Percentiles rank a stretch among this genome's conserved stretches.
Conservation (phyloP, 2,113 vertebrate genomes). For the Ochotona curzoniae region DNA sequence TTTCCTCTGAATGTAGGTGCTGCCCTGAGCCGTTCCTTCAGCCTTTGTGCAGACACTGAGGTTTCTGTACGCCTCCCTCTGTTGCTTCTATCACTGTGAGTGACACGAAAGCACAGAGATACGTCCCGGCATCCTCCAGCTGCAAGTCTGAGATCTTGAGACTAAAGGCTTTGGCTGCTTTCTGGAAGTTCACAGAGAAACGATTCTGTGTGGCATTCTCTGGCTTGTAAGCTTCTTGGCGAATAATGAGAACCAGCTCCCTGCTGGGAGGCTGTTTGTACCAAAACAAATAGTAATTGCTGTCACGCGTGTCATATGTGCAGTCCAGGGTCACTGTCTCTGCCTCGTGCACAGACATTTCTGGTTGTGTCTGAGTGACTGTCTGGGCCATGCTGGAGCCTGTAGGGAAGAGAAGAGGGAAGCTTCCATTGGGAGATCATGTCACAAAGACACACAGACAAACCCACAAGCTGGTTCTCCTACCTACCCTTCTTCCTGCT, state of each 20-base stretch:
- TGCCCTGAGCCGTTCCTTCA: neutral
- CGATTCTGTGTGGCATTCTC: neutral
- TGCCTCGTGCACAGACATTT: constrained; percentile 38
- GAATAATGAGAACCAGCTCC: constrained; percentile 46
- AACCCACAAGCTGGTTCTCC: neutral
- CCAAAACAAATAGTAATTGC: constrained; percentile 65
- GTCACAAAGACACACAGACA: neutral
- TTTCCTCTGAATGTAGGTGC: neutral
- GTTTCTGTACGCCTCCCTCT: constrained; percentile 57
- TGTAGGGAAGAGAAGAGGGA: constrained; percentile 39
- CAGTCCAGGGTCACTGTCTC: constrained; percentile 6
- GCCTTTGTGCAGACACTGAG: neutral
- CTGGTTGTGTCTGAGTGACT: constrained; percentile 59
- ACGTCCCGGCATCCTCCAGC: constrained; percentile 39
- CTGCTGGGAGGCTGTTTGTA: constrained; percentile 36
- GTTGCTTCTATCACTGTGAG: neutral
- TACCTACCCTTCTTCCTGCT: neutral
- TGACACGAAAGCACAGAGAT: constrained; percentile 54
- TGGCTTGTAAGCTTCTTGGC: neutral
- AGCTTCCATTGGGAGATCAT: accelerated
- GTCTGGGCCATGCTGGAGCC: constrained; percentile 36
- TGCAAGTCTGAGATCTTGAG: constrained; percentile 67
- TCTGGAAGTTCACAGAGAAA: constrained; percentile 74
- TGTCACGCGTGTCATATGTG: neutral
- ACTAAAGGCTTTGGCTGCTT: constrained; percentile 34